Conservation (phyloP, 2,888 invertebrate genomes). For the Lottia scabra region DNA sequence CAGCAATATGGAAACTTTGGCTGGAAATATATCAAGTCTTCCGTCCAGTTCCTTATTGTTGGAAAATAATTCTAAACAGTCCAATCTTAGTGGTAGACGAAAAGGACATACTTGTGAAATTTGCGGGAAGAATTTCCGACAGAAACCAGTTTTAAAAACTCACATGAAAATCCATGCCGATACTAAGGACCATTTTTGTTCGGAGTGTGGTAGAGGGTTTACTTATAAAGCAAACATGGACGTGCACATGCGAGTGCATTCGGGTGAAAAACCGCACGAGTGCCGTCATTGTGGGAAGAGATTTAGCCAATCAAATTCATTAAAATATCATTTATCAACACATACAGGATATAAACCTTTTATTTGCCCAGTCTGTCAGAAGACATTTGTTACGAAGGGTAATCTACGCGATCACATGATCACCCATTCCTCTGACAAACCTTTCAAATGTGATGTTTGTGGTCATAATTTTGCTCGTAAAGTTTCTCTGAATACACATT, state of each 20-base stretch:
- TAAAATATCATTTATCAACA: background rate
- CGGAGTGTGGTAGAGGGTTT: background rate
- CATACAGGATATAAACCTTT: slow-evolving; percentile 2
- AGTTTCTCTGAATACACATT: background rate
- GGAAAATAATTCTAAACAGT: no score
- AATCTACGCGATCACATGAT: background rate
- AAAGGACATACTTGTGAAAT: background rate
- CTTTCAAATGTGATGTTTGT: background rate
- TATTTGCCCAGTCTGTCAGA: background rate
- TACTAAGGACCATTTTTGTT: background rate
- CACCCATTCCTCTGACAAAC: background rate
- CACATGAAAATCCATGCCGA: background rate
- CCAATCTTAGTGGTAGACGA: background rate
- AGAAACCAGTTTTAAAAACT: background rate
- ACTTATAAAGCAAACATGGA: background rate
- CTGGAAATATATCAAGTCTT: no score
- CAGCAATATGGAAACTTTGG: no score
- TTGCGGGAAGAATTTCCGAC: background rate
- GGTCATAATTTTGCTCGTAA: background rate
- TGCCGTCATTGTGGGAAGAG: background rate
- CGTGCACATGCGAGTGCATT: background rate
- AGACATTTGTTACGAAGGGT: background rate
- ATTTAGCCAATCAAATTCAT: background rate
- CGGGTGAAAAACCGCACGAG: background rate
- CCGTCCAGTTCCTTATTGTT: no score